Conservation (phyloP, 1,140 invertebrate species). For the Caerostris darwini region DNA sequence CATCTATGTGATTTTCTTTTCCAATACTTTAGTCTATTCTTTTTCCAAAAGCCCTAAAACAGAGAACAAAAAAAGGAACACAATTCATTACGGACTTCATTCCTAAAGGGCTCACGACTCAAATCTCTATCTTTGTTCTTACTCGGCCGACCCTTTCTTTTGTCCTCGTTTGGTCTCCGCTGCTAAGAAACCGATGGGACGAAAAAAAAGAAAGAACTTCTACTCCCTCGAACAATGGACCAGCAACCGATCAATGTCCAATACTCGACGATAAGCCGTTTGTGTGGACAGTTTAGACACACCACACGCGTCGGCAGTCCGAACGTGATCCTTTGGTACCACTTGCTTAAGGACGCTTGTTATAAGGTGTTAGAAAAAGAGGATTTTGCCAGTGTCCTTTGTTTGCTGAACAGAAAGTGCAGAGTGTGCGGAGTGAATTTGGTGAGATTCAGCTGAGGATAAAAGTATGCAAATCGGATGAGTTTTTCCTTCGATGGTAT, state of each 20-base stretch:
- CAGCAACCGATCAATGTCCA: slow-evolving; percentile 55
- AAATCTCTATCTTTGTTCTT: slow-evolving; percentile 48
- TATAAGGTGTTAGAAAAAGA: background rate
- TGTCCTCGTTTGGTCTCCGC: background rate
- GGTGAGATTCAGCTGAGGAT: too few relatives aligned
- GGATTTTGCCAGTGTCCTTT: too few relatives aligned
- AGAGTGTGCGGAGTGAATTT: too few relatives aligned
- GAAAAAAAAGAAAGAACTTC: background rate
- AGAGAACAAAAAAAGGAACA: background rate
- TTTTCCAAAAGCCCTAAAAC: background rate
- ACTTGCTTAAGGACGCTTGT: background rate
- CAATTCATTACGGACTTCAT: slow-evolving; percentile 59
- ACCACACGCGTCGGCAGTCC: slow-evolving; percentile 2
- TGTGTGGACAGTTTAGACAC: slow-evolving; percentile 65
- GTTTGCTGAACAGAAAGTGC: too few relatives aligned
- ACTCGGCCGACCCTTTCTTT: background rate
- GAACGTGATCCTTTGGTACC: slow-evolving; percentile 25
- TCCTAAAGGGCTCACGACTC: slow-evolving; percentile 7
- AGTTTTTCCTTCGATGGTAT: too few relatives aligned
- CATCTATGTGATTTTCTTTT: background rate
- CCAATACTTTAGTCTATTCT: background rate
- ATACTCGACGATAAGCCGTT: slow-evolving; percentile 38
- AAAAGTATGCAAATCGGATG: too few relatives aligned
- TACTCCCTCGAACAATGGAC: slow-evolving; percentile 21
- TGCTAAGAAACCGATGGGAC: background rate